phyloP scores from a whole-genome alignment of 2,888 invertebrate species.

The Cantharis nigra region DNA sequence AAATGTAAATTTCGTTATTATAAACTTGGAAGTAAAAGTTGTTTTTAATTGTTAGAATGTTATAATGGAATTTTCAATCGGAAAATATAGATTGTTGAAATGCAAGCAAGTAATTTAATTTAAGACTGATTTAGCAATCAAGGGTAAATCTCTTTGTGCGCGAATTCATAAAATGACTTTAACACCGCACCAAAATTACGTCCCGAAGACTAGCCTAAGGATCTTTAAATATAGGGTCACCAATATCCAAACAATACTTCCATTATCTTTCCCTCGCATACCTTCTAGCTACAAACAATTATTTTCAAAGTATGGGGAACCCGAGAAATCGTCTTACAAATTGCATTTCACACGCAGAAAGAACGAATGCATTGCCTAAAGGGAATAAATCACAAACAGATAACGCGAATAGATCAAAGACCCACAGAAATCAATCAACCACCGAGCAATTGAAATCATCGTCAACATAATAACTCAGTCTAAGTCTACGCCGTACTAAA shows the following conservation, averaged over 20 bases:
- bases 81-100: not conserved
- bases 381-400: conserved; percentile 24
- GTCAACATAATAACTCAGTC: not conserved
- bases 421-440: conserved; percentile 19
- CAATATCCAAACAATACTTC: conserved; percentile 25
- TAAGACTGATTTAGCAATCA: not conserved
- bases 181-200: conserved; percentile 10
- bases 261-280: conserved; percentile 11
- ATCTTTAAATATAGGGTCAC: conserved; percentile 10
- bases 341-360: conserved; percentile 30
- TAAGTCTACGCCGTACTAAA: not conserved
- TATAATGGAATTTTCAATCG: not conserved
- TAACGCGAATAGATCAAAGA: conserved; percentile 22
- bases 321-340: conserved; percentile 25
- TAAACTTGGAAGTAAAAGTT: not conserved
- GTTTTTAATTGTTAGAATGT: not conserved
- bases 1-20: not conserved
- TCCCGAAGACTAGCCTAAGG: not conserved
- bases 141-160: not conserved
- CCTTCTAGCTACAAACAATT: conserved; percentile 21
- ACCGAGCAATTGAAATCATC: not conserved
- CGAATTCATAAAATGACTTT: conserved; percentile 13
- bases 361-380: conserved; percentile 21
- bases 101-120: not conserved
- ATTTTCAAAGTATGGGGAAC: conserved; percentile 21